These are phyloP conservation scores for Sarcophaga carnaria DNA, from an alignment of 2,888 invertebrate species.

Conservation along the genomic window DNA sequence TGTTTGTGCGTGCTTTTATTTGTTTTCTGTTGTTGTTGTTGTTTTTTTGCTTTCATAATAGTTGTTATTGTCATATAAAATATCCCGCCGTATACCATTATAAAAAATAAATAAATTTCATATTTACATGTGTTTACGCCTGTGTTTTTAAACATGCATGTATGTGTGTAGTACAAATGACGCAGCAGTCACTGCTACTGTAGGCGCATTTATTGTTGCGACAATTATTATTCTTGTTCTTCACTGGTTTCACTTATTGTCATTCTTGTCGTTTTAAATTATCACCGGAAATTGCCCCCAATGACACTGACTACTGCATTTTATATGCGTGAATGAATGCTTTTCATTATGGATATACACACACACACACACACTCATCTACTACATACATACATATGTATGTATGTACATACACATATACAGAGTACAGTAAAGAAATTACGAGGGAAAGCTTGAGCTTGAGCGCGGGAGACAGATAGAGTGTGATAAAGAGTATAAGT, in stretches of 20 bases:
- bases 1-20: no score
- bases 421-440: not conserved
- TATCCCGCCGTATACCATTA: no score
- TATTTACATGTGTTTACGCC: not conserved
- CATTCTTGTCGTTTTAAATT: slow-evolving; percentile 48
- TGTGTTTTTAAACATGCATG: not conserved
- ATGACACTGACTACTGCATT: slow-evolving; percentile 37
- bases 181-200: not conserved
- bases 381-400: not conserved
- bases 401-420: not conserved
- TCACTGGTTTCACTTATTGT: slow-evolving; percentile 42
- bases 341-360: slow-evolving; percentile 5
- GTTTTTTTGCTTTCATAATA: no score
- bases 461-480: not conserved
- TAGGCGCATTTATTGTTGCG: slow-evolving; percentile 12
- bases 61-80: no score
- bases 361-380: not conserved
- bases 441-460: not conserved
- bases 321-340: slow-evolving; percentile 30
- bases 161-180: not conserved
- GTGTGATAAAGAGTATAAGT: no score
- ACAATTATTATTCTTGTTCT: slow-evolving; percentile 52
- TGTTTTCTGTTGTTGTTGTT: no score
- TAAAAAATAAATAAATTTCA: not conserved
- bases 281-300: slow-evolving; percentile 54